Conservation (phyloP, 2,888 invertebrate species). For the Cantharis rufa region DNA sequence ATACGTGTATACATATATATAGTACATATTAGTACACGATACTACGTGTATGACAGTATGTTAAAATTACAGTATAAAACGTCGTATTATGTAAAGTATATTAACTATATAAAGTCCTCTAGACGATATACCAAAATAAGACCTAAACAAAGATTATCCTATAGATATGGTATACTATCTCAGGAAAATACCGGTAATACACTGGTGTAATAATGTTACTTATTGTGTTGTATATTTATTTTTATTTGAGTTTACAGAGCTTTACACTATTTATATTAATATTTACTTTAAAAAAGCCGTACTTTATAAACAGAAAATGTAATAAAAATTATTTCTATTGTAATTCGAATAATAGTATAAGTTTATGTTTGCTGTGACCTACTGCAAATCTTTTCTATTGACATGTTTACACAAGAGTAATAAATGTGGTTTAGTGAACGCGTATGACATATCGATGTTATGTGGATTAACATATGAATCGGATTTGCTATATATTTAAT, state of each 20-base stretch:
- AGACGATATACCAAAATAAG: too few species aligned
- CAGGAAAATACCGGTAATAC: too few species aligned
- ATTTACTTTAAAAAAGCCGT: background rate
- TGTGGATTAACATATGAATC: constrained; percentile 55
- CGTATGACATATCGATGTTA: constrained; percentile 51
- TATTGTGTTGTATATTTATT: background rate
- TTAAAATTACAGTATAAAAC: too few species aligned
- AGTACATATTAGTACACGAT: too few species aligned
- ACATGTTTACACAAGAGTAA: constrained; percentile 53
- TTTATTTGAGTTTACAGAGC: background rate
- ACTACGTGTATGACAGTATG: too few species aligned
- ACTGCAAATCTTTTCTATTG: constrained; percentile 9
- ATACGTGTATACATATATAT: too few species aligned
- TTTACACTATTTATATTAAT: background rate
- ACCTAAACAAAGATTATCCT: too few species aligned
- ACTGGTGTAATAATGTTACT: too few species aligned
- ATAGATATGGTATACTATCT: too few species aligned
- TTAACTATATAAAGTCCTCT: too few species aligned
- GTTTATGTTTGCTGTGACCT: constrained; percentile 14
- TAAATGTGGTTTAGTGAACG: constrained; percentile 54
- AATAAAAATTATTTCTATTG: constrained; percentile 2
- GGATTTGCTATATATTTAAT: constrained; percentile 57
- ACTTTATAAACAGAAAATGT: background rate
- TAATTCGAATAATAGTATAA: constrained; percentile 5
- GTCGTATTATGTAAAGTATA: too few species aligned